These are phyloP conservation scores for Zaprionus obscuricornis DNA, from an alignment of 2,888 invertebrate genomes.

Conservation along the genomic window DNA sequence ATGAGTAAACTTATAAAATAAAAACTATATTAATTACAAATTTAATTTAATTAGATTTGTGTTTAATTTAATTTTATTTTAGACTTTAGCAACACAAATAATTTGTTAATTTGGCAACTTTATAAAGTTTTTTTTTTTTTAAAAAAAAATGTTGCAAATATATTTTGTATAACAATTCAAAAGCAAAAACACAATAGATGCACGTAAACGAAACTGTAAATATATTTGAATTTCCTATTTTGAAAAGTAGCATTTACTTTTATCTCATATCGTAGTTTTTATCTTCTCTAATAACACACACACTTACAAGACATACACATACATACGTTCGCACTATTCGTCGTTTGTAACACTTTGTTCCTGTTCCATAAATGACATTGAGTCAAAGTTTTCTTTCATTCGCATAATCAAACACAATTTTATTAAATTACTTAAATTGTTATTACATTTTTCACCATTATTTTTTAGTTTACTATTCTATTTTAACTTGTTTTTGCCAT, in stretches of 20 bases:
- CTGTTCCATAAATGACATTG: constrained; percentile 26
- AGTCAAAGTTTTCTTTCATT: background rate
- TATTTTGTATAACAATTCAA: background rate
- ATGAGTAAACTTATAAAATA: constrained; percentile 30
- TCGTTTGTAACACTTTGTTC: constrained; percentile 45
- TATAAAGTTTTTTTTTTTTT: too few relatives aligned
- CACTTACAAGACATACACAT: constrained; percentile 26
- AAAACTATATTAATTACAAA: constrained; percentile 24
- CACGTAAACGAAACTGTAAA: constrained; percentile 2
- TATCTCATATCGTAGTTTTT: constrained; percentile 7
- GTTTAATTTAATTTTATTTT: too few relatives aligned
- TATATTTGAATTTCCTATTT: background rate
- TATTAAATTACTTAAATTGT: too few relatives aligned
- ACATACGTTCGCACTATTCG: constrained; percentile 18
- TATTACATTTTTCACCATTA: background rate
- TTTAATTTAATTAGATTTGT: too few relatives aligned
- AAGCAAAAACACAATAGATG: background rate
- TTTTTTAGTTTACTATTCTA: background rate
- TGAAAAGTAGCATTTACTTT: background rate
- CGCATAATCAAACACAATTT: background rate
- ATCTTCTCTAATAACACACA: constrained; percentile 37
- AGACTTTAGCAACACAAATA: too few relatives aligned
- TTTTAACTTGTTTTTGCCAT: constrained; percentile 9
- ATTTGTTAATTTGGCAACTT: too few relatives aligned
- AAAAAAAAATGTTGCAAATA: too few relatives aligned